These are phyloP conservation scores for Holcopasites calliopsidis DNA, from an alignment of 1,140 invertebrate genomes.

Conservation along the genomic window DNA sequence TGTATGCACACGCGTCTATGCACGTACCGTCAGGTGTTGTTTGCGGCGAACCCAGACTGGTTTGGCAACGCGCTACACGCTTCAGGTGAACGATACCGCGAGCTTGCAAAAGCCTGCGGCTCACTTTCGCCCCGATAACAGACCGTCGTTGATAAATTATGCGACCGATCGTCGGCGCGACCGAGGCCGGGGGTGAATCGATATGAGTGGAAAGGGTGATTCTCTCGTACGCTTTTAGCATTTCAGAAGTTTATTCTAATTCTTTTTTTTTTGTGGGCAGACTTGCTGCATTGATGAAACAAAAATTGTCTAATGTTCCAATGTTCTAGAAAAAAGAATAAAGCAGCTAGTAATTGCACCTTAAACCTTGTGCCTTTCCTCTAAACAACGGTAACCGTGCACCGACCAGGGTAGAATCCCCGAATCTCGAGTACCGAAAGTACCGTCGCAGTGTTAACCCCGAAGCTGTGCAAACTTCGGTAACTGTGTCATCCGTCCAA, in stretches of 20 bases:
- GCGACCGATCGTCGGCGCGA: slow-evolving; percentile 5
- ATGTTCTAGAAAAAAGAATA: too few species aligned
- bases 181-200: not conserved
- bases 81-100: slow-evolving; percentile 35
- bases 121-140: slow-evolving; percentile 38
- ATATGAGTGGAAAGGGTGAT: not conserved
- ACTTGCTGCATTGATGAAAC: too few species aligned
- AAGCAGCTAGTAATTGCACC: too few species aligned
- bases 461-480: slow-evolving; percentile 10
- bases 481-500: slow-evolving; percentile 32
- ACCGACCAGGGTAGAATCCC: not conserved
- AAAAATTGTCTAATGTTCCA: too few species aligned
- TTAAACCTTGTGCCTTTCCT: too few species aligned
- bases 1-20: too few species aligned
- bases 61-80: slow-evolving; percentile 39
- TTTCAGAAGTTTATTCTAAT: not conserved
- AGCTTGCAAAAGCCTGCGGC: slow-evolving; percentile 41
- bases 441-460: not conserved
- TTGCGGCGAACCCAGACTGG: not conserved
- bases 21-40: slow-evolving; percentile 39
- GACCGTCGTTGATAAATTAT: slow-evolving; percentile 45
- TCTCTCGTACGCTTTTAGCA: not conserved
- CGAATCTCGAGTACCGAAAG: not conserved
- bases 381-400: not conserved
- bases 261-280: too few species aligned